These are phyloP conservation scores for Rhagonycha lutea DNA, from an alignment of 2,888 invertebrate species.

Conservation along the genomic window DNA sequence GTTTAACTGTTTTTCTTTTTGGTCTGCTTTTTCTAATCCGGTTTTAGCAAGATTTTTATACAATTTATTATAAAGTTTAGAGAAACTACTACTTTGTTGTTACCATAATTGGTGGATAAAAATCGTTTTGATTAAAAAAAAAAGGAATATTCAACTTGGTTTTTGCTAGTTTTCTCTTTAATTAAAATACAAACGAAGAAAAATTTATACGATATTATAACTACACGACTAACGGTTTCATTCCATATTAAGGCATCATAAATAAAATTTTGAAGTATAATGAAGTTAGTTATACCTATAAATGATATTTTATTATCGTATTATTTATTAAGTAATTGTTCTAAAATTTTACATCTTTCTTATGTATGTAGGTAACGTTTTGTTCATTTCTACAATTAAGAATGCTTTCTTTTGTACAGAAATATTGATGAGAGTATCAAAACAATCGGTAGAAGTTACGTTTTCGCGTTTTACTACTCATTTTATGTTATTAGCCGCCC, in stretches of 20 bases:
- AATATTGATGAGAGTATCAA: no score
- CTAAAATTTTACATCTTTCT: constrained; percentile 6
- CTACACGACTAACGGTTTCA: constrained; percentile 20
- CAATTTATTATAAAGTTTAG: not conserved
- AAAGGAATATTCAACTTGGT: constrained; percentile 1
- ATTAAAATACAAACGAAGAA: constrained; percentile 22
- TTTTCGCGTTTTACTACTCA: no score
- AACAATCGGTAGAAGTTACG: no score
- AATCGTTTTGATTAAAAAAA: constrained; percentile 12
- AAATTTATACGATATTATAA: constrained; percentile 22
- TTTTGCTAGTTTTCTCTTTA: constrained; percentile 18
- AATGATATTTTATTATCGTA: constrained; percentile 15
- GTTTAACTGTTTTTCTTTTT: not conserved
- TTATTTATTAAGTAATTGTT: constrained; percentile 23
- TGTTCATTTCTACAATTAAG: not conserved
- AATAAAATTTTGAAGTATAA: constrained; percentile 15
- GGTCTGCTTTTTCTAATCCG: not conserved
- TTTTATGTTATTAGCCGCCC: no score
- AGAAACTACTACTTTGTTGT: not conserved
- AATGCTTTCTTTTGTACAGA: no score
- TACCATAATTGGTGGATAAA: constrained; percentile 5
- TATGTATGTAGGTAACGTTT: not conserved
- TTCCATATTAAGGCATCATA: constrained; percentile 16
- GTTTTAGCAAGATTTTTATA: not conserved
- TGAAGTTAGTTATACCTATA: not conserved